Evolutionary conservation across 2,113 vertebrate species (phyloP).

Genomic region (Eidolon helvum): DNA sequence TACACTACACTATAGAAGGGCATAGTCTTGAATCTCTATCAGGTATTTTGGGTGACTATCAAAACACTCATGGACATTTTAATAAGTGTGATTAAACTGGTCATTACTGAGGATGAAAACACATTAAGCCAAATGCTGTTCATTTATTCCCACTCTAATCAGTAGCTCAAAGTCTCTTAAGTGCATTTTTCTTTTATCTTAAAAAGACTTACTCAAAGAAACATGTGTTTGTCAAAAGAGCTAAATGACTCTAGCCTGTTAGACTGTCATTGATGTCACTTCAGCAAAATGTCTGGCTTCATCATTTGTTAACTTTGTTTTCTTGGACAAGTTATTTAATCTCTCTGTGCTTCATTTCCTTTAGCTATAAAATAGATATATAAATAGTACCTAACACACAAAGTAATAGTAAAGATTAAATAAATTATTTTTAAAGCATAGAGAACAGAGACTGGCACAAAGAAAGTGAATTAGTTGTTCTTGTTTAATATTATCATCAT

Average conservation of each 20-base stretch:
- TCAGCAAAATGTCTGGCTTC: not conserved
- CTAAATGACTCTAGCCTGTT: not conserved
- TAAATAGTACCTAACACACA: not conserved
- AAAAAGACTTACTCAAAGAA: not conserved
- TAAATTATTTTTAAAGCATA: not conserved
- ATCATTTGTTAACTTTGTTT: not conserved
- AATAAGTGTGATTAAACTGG: not conserved
- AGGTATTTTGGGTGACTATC: not conserved
- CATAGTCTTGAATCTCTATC: not conserved
- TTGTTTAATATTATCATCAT: not conserved
- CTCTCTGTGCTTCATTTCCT: not conserved
- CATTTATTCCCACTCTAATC: not conserved
- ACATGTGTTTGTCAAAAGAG: not conserved
- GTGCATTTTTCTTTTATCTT: not conserved
- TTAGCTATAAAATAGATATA: not conserved
- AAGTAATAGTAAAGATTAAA: not conserved
- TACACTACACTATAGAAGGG: not conserved
- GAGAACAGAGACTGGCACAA: not conserved
- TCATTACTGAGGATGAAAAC: not conserved
- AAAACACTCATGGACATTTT: not conserved
- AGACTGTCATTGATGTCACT: not conserved
- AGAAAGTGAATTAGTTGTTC: not conserved
- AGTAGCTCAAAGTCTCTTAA: not conserved
- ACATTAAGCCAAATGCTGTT: not conserved
- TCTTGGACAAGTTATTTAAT: not conserved